phyloP scores from a whole-genome alignment of 2,113 vertebrate species.

The Nicator chloris region DNA sequence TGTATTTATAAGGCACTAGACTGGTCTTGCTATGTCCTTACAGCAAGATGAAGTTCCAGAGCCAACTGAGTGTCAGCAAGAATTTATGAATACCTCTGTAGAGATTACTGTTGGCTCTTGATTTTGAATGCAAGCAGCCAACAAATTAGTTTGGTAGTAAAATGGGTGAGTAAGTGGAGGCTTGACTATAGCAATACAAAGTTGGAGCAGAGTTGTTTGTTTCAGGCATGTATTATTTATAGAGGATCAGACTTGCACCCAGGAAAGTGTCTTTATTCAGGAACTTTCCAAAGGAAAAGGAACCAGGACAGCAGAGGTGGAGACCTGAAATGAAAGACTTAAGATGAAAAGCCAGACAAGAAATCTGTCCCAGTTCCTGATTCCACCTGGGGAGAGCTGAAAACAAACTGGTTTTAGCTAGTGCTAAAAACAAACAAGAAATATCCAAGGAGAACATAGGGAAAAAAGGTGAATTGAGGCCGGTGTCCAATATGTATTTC shows the following conservation, averaged over 20 bases:
- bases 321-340: neutral
- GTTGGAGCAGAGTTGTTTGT: neutral
- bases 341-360: neutral
- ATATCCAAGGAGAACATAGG: neutral
- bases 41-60: conserved; percentile 21
- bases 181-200: neutral
- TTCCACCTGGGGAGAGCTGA: neutral
- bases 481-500: neutral
- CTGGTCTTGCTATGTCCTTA: conserved; percentile 19
- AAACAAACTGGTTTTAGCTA: too few relatives aligned
- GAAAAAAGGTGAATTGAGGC: neutral
- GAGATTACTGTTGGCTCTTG: neutral
- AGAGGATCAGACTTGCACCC: neutral
- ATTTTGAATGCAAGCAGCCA: neutral
- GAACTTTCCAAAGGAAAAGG: neutral
- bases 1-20: neutral
- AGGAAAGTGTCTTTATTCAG: neutral
- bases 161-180: neutral
- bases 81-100: neutral
- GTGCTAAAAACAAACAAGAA: neutral
- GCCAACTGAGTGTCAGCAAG: conserved; percentile 17
- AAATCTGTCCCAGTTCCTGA: neutral
- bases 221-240: neutral
- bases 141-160: neutral
- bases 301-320: neutral